Evolutionary conservation across 2,888 invertebrate genomes (phyloP).

Genomic region (Ochropleura plecta): DNA sequence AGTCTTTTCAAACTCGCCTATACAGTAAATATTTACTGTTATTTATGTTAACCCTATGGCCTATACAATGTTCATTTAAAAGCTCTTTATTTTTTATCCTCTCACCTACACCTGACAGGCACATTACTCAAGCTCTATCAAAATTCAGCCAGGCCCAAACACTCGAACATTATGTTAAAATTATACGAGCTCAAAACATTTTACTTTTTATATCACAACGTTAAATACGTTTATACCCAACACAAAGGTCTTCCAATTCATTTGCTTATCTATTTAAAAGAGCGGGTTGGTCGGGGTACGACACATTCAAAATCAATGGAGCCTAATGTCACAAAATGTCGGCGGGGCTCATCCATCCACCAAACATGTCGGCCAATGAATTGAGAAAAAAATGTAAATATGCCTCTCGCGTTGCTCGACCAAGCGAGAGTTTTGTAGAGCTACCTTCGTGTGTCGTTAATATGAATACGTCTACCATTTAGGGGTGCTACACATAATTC

Average conservation of each 20-base stretch:
- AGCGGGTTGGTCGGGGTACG: conserved; percentile 80
- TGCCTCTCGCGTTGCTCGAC: conserved; percentile 75
- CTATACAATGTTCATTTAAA: conserved; percentile 18
- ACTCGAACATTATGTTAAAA: conserved; percentile 66
- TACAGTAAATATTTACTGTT: conserved; percentile 16
- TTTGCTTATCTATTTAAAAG: conserved; percentile 89
- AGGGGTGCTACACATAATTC: conserved; percentile 4
- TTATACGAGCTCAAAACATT: conserved; percentile 70
- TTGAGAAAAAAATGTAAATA: conserved; percentile 84
- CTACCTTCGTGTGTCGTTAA: conserved; percentile 61
- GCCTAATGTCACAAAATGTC: conserved; percentile 88
- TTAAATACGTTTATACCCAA: conserved; percentile 77
- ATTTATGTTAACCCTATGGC: conserved; percentile 16
- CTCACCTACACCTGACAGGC: conserved; percentile 35
- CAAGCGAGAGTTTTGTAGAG: conserved; percentile 77
- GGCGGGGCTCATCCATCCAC: conserved; percentile 81
- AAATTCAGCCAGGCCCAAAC: conserved; percentile 63
- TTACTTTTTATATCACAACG: conserved; percentile 72
- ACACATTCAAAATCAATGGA: conserved; percentile 88
- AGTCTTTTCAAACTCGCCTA: conserved; percentile 14
- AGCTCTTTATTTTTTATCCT: conserved; percentile 39
- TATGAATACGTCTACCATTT: conserved; percentile 58
- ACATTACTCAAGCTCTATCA: conserved; percentile 62
- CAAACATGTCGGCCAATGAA: conserved; percentile 78
- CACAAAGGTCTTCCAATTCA: conserved; percentile 89